Evolutionary conservation across 2,888 invertebrate species (phyloP), one percentile per base, ranked within the genome.

Genomic region (Schrankia costaestrigalis): DNA sequence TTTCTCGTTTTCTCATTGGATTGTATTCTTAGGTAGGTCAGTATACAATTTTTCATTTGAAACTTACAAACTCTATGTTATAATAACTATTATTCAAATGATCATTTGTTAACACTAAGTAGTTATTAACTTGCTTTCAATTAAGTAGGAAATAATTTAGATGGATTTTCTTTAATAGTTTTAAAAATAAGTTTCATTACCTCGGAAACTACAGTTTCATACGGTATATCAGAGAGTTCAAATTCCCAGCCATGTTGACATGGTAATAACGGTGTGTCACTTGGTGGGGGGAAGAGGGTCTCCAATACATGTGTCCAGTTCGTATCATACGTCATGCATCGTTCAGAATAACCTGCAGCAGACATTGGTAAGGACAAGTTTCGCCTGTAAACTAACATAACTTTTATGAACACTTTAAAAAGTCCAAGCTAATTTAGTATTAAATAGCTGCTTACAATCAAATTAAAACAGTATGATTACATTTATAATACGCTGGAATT

Each of bases 161-260:
- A 15, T 4, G 6, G 17, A 21, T 6, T 21, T 21, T 7, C 18
- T 10, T 2, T 3, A 11, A 21, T 17, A 29, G 2, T 12, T 4
- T 8, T 24, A 7, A 3, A 18, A n/a, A 26, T 32, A 23, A 13
- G 22, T 12, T 8, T 9, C 60, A 4, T 14, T 12, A 83, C 83
- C 76, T 83, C 81, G 35, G 76, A 78, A 21, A 78, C 69, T 21
- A 83, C 72, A 11, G 80, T 84, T 9, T 67, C 66, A 38, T 84
- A 84, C 0, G 82, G 82, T 31, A 84, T 83, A 31, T 83, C 84
- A 0, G 56, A 61, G 8, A 78, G 62, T 26, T 79, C 70, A 46
- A 79, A 83, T 42, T 84, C 82, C 82, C 82, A 82, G 11, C 82
- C 83, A 32, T 76, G 15, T 15, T 44, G 55, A 39, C 84, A 84